These are phyloP conservation scores for Dasysyrphus tricinctus DNA, from an alignment of 2,888 invertebrate genomes.

Conservation along the genomic window DNA sequence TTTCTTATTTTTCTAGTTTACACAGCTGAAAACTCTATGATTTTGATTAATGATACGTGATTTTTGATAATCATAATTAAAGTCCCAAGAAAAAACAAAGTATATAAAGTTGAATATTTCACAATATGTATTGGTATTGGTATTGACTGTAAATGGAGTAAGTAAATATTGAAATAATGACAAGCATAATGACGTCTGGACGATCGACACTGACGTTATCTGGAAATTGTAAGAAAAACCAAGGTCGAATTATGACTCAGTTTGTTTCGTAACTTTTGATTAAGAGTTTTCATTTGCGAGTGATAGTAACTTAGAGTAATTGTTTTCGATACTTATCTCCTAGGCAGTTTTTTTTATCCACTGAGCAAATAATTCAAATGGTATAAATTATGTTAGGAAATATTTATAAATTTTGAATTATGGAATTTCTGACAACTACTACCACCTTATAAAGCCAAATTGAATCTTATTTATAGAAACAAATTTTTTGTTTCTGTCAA, in stretches of 20 bases:
- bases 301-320: background rate
- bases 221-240: conserved; percentile 16
- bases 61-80: background rate
- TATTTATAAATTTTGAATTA: no score
- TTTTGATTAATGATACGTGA: background rate
- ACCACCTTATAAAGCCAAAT: no score
- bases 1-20: background rate
- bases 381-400: no score
- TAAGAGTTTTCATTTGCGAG: background rate
- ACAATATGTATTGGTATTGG: background rate
- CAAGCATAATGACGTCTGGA: background rate
- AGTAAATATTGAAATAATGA: background rate
- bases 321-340: no score
- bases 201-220: background rate
- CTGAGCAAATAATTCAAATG: no score
- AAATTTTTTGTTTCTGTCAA: no score
- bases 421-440: no score
- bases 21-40: no score
- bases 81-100: background rate
- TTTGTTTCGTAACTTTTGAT: background rate
- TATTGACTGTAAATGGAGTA: background rate
- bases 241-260: background rate
- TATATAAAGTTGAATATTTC: background rate
- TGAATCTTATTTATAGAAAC: no score
- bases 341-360: no score